Conservation (phyloP, 2,113 vertebrate species). For the Prionailurus viverrinus region DNA sequence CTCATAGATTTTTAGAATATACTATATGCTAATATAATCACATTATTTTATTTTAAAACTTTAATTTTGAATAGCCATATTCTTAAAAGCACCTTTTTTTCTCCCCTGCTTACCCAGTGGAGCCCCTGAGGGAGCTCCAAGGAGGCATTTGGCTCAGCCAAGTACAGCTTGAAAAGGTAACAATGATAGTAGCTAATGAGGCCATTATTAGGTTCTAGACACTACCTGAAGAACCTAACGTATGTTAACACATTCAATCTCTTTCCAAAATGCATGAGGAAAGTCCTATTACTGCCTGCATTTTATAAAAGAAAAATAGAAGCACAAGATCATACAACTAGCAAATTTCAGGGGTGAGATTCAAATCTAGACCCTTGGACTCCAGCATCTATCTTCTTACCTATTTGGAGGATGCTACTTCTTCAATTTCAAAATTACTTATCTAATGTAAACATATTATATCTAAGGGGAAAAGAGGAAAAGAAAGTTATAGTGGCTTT, state of each 20-base stretch:
- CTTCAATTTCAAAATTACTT: conserved; percentile 15
- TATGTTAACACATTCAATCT: not conserved
- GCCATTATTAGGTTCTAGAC: not conserved
- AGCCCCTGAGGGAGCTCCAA: not conserved
- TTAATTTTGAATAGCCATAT: not conserved
- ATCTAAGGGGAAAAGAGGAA: not conserved
- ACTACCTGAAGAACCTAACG: not conserved
- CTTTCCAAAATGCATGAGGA: not conserved
- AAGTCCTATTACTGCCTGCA: conserved; percentile 9
- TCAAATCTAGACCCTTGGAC: not conserved
- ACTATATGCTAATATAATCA: not conserved
- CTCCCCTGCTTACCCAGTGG: not conserved
- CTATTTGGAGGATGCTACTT: not conserved
- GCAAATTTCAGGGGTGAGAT: not conserved
- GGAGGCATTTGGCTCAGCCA: not conserved
- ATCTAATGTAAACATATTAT: not conserved
- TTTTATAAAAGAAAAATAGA: not conserved
- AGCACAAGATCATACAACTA: not conserved
- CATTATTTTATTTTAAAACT: not conserved
- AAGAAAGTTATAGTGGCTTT: not conserved
- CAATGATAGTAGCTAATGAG: not conserved
- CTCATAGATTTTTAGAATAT: not conserved
- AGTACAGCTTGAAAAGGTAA: not conserved
- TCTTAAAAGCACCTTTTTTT: not conserved
- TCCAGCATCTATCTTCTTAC: not conserved